Evolutionary conservation across 2,113 vertebrate species (phyloP).

Genomic region (Sylvicapra grimmia): DNA sequence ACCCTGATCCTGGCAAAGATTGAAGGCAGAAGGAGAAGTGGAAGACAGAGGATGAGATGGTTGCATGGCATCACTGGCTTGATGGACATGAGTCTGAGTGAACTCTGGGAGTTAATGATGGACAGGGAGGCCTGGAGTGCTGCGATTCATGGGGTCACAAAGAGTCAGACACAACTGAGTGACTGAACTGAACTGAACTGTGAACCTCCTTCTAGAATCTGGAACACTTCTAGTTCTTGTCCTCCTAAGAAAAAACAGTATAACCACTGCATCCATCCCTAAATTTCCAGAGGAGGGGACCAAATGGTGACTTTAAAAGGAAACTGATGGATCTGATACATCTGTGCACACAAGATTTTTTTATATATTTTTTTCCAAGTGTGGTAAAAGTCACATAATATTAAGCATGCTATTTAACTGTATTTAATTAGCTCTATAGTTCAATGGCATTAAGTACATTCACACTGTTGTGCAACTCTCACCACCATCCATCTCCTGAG

Average conservation of each 20-base stretch:
- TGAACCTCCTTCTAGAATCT: neutral
- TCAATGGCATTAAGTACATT: neutral
- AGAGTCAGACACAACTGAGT: rapidly evolving
- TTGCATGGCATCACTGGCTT: too few relatives aligned
- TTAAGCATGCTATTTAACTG: neutral
- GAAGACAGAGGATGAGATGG: too few relatives aligned
- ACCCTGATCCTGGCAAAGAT: too few relatives aligned
- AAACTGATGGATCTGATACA: neutral
- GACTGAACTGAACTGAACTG: too few relatives aligned
- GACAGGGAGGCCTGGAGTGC: too few relatives aligned
- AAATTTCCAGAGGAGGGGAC: neutral
- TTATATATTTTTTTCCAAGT: neutral
- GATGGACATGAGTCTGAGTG: too few relatives aligned
- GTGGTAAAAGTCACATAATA: neutral
- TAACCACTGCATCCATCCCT: neutral
- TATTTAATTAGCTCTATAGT: neutral
- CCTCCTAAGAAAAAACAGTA: neutral
- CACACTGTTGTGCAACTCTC: neutral
- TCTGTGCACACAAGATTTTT: neutral
- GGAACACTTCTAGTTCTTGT: neutral
- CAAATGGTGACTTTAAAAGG: neutral
- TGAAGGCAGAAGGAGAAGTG: too few relatives aligned
- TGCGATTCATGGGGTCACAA: rapidly evolving
- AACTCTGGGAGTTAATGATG: too few relatives aligned
- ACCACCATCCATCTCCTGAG: neutral